These are phyloP conservation scores for Nasalis larvatus DNA, from an alignment of 2,113 vertebrate genomes.

Conservation along the genomic window DNA sequence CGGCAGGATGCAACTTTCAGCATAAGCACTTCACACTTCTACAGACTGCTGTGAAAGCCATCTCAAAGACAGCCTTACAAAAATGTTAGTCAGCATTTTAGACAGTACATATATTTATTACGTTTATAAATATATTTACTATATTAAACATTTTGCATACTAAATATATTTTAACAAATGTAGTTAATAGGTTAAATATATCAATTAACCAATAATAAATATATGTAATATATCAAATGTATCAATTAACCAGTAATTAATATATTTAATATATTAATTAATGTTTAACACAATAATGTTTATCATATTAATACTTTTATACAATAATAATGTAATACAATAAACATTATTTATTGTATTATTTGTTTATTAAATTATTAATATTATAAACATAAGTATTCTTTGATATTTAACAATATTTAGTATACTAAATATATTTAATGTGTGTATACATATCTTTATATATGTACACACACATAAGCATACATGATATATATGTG, in stretches of 20 bases:
- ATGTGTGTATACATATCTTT: not conserved
- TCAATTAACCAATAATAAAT: not conserved
- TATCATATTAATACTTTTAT: too few relatives aligned
- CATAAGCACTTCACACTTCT: not conserved
- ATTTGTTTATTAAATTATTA: too few relatives aligned
- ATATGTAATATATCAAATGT: too few relatives aligned
- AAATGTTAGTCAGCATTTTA: not conserved
- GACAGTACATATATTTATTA: not conserved
- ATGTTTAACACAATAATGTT: too few relatives aligned
- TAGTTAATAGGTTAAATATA: not conserved
- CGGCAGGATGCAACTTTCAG: accelerated
- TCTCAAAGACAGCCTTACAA: not conserved
- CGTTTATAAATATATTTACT: not conserved
- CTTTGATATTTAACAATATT: not conserved
- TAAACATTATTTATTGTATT: too few relatives aligned
- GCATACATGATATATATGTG: not conserved
- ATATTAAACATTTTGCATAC: not conserved
- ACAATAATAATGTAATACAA: too few relatives aligned
- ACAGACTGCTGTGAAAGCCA: not conserved
- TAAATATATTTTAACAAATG: not conserved
- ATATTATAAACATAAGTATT: not conserved
- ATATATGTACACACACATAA: not conserved
- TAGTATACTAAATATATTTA: not conserved
- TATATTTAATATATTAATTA: too few relatives aligned
- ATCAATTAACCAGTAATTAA: too few relatives aligned